These are phyloP conservation scores for Saccostrea glomerata DNA, from an alignment of 1,140 invertebrate species.

Conservation along the genomic window DNA sequence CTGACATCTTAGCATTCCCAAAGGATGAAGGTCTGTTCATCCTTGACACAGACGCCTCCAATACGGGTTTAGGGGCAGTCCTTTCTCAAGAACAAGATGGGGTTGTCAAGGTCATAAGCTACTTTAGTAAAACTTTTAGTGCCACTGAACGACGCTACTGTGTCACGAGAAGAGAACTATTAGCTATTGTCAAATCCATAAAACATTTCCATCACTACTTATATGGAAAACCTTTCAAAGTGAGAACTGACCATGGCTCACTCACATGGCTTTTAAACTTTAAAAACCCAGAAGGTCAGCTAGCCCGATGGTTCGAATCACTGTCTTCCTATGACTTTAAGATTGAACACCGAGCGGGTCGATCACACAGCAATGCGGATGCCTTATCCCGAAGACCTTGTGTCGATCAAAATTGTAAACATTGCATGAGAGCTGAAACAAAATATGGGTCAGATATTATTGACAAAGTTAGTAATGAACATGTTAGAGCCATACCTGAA, in stretches of 20 bases:
- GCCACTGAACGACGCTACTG: conserved; percentile 80
- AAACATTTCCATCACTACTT: too few species aligned
- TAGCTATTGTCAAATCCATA: conserved; percentile 55
- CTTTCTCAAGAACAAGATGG: conserved; percentile 66
- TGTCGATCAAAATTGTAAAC: conserved; percentile 42
- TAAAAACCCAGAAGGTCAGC: too few species aligned
- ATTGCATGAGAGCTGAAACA: conserved; percentile 60
- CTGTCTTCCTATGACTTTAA: too few species aligned
- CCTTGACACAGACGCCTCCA: conserved; percentile 62
- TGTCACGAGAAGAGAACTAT: conserved; percentile 62
- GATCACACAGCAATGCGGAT: conserved; percentile 44
- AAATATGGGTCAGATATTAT: conserved; percentile 63
- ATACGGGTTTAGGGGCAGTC: conserved; percentile 64
- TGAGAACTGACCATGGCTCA: too few species aligned
- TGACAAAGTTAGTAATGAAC: conserved; percentile 59
- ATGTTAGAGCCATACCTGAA: conserved; percentile 58
- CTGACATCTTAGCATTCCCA: conserved; percentile 20
- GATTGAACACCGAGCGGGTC: too few species aligned
- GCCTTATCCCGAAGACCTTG: conserved; percentile 55
- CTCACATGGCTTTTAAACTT: too few species aligned
- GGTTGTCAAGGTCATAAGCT: conserved; percentile 58
- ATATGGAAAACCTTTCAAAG: too few species aligned
- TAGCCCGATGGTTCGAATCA: too few species aligned
- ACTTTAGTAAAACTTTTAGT: conserved; percentile 72
- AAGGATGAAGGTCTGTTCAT: conserved; percentile 21